Evolutionary conservation across 2,797 vertebrate genomes (phyloP).

Genomic region (Helicolenus hilgendorfi): DNA sequence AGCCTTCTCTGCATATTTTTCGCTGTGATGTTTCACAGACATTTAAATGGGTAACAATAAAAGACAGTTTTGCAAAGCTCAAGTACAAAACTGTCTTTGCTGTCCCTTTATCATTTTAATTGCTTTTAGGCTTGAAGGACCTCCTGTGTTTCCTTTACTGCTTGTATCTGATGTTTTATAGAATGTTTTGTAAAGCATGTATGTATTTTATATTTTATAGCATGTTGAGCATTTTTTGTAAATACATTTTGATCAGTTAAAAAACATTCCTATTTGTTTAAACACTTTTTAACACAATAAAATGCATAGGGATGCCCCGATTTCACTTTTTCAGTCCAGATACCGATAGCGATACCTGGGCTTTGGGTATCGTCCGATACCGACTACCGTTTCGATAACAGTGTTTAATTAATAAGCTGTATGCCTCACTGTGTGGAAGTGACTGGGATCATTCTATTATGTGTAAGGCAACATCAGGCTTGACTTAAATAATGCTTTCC

Average conservation of each 20-base stretch:
- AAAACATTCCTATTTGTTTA: not conserved
- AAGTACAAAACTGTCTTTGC: not conserved
- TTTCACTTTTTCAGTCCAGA: not conserved
- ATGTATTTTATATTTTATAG: not conserved
- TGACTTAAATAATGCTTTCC: too few species aligned
- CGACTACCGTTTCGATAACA: too few species aligned
- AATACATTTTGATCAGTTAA: not conserved
- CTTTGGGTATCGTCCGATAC: too few species aligned
- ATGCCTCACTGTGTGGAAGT: not conserved
- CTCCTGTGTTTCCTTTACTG: not conserved
- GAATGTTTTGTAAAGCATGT: not conserved
- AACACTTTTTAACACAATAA: not conserved
- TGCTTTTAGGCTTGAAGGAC: not conserved
- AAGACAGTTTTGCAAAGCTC: not conserved
- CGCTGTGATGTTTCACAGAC: not conserved
- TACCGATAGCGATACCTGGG: not conserved
- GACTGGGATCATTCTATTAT: not conserved
- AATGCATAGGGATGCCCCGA: not conserved
- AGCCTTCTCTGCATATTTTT: not conserved
- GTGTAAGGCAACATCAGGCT: not conserved
- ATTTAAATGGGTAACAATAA: not conserved
- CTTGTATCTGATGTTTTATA: not conserved
- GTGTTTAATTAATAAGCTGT: not conserved
- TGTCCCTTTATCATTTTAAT: not conserved
- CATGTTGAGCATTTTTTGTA: not conserved